Conservation (phyloP, 2,888 invertebrate genomes). For the Diogma glabrata region DNA sequence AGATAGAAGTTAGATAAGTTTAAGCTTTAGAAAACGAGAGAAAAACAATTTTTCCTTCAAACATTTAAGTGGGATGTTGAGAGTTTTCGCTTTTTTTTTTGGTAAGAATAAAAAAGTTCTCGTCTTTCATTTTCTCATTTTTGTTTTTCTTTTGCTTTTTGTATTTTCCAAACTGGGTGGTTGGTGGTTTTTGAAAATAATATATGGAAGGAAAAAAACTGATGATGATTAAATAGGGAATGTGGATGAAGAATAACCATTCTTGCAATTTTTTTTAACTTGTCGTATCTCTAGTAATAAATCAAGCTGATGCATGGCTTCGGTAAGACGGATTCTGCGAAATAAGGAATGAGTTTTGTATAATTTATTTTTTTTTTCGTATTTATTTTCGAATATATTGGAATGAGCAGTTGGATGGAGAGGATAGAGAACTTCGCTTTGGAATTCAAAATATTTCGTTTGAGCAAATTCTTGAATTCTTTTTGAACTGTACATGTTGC, state of each 20-base stretch:
- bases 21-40: conserved; percentile 6
- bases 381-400: too few species aligned
- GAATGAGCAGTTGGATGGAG: too few species aligned
- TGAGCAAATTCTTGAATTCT: too few species aligned
- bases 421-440: too few species aligned
- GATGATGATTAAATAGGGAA: neutral
- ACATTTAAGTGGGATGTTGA: too few species aligned
- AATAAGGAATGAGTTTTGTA: conserved; percentile 12
- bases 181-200: neutral
- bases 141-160: conserved; percentile 5
- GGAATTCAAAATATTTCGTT: too few species aligned
- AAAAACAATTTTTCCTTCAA: too few species aligned
- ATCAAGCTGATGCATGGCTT: conserved; percentile 23
- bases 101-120: conserved; percentile 8
- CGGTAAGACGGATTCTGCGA: conserved; percentile 22
- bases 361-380: conserved; percentile 9
- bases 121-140: conserved; percentile 9
- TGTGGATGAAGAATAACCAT: conserved; percentile 15
- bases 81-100: too few species aligned
- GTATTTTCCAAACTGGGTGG: conserved; percentile 3
- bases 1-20: neutral
- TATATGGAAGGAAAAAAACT: neutral
- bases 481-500: too few species aligned
- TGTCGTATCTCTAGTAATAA: conserved; percentile 21
- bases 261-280: conserved; percentile 22